Evolutionary conservation across 2,888 invertebrate genomes (phyloP).

Genomic region (Lordiphosa andalusiaca): DNA sequence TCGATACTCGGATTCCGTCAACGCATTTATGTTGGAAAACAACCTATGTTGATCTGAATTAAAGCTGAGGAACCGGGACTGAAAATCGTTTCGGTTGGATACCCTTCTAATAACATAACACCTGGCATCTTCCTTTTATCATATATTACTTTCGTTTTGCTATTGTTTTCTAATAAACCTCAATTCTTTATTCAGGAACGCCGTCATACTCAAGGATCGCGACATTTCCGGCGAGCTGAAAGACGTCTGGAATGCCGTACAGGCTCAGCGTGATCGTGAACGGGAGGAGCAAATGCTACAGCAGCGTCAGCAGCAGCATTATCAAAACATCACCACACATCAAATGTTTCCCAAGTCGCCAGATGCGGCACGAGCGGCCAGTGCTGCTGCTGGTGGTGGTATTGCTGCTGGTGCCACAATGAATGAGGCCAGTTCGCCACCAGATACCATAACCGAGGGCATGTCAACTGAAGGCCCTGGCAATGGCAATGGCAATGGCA

Average conservation of each 20-base stretch:
- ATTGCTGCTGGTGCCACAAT: conserved; percentile 38
- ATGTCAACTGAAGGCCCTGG: conserved; percentile 47
- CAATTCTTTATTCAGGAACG: conserved; percentile 72
- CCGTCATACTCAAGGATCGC: conserved; percentile 84
- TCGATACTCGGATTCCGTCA: too few relatives aligned
- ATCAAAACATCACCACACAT: conserved; percentile 76
- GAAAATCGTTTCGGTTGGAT: too few relatives aligned
- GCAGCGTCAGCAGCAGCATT: conserved; percentile 78
- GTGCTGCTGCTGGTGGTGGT: conserved; percentile 25
- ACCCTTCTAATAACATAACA: too few relatives aligned
- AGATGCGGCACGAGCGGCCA: conserved; percentile 52
- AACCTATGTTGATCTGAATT: too few relatives aligned
- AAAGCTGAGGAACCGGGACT: too few relatives aligned
- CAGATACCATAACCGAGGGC: conserved; percentile 49
- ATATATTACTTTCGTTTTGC: too few relatives aligned
- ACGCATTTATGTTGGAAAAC: too few relatives aligned
- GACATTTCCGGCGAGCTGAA: conserved; percentile 87
- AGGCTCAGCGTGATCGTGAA: conserved; percentile 81
- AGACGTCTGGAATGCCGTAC: conserved; percentile 87
- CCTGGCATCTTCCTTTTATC: too few relatives aligned
- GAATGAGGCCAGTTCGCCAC: conserved; percentile 34
- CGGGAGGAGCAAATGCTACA: conserved; percentile 79
- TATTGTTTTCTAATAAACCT: too few relatives aligned
- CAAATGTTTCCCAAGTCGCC: conserved; percentile 77
- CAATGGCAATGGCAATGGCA: conserved; percentile 43